Base-by-base conservation (phyloP, 1,140 invertebrate species). In the Mya arenaria region DNA sequence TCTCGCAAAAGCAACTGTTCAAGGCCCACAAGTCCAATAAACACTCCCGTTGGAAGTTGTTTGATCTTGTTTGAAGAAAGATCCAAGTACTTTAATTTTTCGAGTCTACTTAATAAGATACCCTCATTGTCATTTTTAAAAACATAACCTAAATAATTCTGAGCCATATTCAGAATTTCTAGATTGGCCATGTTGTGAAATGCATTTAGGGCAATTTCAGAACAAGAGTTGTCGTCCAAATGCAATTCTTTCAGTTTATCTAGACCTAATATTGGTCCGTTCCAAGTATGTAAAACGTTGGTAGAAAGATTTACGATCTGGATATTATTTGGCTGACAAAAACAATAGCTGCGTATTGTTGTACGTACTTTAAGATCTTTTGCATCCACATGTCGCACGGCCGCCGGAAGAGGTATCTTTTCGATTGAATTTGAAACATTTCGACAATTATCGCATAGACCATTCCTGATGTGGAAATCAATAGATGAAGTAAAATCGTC, bases 51-150 rank as follows among this genome's bases (percentile, higher is more conserved):
- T 10, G 48, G 69, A 25, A 73, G 23, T n/a, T n/a, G 6, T 17
- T 2, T 34, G 1, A 73, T 73, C 41, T 52, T 73, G 30, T 73
- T 73, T 32, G 5, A 15, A n/a, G 69, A 58, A 23, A 73, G 34
- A 28, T 73, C 19, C 6, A 73, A 34, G 23, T 5, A 15, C 19
- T 32, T 1, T 25, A 73, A 37, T 23, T 17, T 37, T 34, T n/a
- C 5, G 19, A 34, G 39, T 58, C 36, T 28, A 34, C 69, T 23
- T 30, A 73, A 73, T 19, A 73, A 37, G 32, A 30, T 52, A 5
- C 69, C 69, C n/a, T 73, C 30, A 0, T 5, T 36, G 48, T 73
- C 69, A 23, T 52, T 10, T 25, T 25, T 39, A 56, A 73, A 30
- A 6, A 37, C 4, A 55, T 19, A 55, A 34, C 69, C 69, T 0